A percentile compares a stretch with the other conserved stretches of the same genome.
phyloP scores from a whole-genome alignment of 2,113 vertebrate genomes.

The Paradisaea rubra region DNA sequence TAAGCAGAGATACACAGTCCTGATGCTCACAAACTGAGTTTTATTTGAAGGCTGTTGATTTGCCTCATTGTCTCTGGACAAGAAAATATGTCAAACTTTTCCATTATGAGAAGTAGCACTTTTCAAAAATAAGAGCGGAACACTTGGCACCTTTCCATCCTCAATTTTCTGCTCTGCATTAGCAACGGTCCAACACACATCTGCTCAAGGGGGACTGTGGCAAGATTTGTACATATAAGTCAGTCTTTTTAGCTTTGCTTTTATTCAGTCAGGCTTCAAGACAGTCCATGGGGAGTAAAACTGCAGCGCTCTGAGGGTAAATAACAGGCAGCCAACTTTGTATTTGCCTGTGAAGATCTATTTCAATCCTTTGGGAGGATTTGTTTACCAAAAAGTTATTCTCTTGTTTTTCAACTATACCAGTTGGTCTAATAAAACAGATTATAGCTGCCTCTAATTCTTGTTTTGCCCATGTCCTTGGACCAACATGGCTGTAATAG shows the following conservation, averaged over 20 bases:
- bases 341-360: background rate
- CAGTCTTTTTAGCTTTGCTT: background rate
- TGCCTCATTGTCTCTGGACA: background rate
- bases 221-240: background rate
- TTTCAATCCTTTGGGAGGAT: background rate
- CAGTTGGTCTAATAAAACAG: background rate
- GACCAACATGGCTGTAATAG: background rate
- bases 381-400: conserved; percentile 3
- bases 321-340: background rate
- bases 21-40: background rate
- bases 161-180: background rate
- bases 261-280: background rate
- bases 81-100: background rate
- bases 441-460: background rate
- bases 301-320: background rate
- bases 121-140: background rate
- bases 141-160: background rate
- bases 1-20: background rate
- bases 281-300: background rate
- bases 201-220: background rate
- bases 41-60: background rate
- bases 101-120: background rate
- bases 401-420: background rate
- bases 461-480: background rate
- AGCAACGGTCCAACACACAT: background rate